A percentile compares a stretch with the other conserved stretches of the same genome.
These are phyloP conservation scores for Apistogramma diplotaenia DNA, from an alignment of 2,113 vertebrate genomes.

Conservation along the genomic window DNA sequence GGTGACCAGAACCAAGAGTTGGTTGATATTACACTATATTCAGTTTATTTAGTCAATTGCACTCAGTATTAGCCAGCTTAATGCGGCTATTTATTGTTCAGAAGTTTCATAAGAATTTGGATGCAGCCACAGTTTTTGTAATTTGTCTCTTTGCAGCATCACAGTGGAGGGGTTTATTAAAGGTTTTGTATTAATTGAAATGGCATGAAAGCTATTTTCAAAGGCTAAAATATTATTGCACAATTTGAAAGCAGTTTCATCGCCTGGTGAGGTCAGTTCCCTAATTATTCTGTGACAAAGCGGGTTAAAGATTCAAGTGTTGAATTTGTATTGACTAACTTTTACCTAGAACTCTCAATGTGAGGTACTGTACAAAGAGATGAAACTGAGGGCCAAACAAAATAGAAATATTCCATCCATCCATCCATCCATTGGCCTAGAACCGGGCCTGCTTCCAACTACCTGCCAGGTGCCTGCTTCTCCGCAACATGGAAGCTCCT, in stretches of 20 bases:
- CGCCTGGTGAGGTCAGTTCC: not conserved
- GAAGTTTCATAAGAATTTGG: not conserved
- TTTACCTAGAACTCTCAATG: too few species aligned
- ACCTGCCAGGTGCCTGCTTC: not conserved
- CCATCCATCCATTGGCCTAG: too few species aligned
- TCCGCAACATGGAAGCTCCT: not conserved
- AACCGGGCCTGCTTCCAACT: too few species aligned
- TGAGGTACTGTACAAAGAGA: too few species aligned
- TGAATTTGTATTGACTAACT: too few species aligned
- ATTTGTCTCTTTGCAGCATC: not conserved
- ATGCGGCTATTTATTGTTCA: constrained; percentile 8
- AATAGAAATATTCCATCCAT: too few species aligned
- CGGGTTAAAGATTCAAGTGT: too few species aligned
- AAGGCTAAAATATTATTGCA: not conserved
- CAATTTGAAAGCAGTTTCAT: not conserved
- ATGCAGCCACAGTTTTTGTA: not conserved
- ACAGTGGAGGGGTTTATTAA: not conserved
- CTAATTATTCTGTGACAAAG: too few species aligned
- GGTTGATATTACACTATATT: not conserved
- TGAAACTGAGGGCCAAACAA: too few species aligned
- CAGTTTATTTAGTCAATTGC: not conserved
- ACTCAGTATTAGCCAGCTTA: not conserved
- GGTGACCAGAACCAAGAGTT: not conserved
- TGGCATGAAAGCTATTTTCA: not conserved
- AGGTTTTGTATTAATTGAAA: not conserved